Evolutionary conservation across 2,797 vertebrate genomes (phyloP).

Genomic region (Euthynnus affinis): DNA sequence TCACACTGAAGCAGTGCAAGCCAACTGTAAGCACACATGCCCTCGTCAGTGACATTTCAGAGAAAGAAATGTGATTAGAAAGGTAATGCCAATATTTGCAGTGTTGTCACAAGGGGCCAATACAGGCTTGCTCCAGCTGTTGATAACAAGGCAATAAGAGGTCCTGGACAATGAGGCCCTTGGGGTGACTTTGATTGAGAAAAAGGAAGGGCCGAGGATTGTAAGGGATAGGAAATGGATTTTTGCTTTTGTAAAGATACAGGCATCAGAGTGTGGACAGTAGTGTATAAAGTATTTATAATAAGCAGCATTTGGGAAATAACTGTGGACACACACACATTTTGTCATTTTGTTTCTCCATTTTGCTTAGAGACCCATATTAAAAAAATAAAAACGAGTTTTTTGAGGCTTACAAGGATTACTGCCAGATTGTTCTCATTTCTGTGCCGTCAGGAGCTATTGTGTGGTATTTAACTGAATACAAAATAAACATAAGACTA

Average conservation of each 20-base stretch:
- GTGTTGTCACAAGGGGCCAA: slow-evolving; percentile 67
- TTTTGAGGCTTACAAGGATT: slow-evolving; percentile 21
- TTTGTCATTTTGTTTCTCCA: slow-evolving; percentile 7
- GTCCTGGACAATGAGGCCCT: slow-evolving; percentile 74
- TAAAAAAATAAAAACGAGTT: background rate
- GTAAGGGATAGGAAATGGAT: slow-evolving; percentile 52
- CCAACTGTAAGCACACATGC: slow-evolving; percentile 56
- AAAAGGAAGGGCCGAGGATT: slow-evolving; percentile 48
- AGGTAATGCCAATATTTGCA: slow-evolving; percentile 79
- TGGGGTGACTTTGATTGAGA: slow-evolving; percentile 73
- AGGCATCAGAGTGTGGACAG: slow-evolving; percentile 43
- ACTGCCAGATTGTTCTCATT: slow-evolving; percentile 20
- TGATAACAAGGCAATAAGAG: slow-evolving; percentile 80
- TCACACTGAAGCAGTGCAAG: slow-evolving; percentile 41
- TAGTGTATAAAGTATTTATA: slow-evolving; percentile 26
- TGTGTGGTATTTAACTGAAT: slow-evolving; percentile 36
- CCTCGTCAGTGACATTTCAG: slow-evolving; percentile 72
- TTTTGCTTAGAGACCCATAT: slow-evolving; percentile 30
- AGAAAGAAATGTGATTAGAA: slow-evolving; percentile 74
- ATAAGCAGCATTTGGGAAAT: slow-evolving; percentile 47
- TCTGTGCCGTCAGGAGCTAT: slow-evolving; percentile 6
- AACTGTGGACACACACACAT: background rate
- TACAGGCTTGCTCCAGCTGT: slow-evolving; percentile 63
- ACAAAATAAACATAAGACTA: slow-evolving; percentile 19
- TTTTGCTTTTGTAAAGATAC: slow-evolving; percentile 58